Conservation (phyloP, 2,113 vertebrate genomes). For the Vulpes ferrilata region DNA sequence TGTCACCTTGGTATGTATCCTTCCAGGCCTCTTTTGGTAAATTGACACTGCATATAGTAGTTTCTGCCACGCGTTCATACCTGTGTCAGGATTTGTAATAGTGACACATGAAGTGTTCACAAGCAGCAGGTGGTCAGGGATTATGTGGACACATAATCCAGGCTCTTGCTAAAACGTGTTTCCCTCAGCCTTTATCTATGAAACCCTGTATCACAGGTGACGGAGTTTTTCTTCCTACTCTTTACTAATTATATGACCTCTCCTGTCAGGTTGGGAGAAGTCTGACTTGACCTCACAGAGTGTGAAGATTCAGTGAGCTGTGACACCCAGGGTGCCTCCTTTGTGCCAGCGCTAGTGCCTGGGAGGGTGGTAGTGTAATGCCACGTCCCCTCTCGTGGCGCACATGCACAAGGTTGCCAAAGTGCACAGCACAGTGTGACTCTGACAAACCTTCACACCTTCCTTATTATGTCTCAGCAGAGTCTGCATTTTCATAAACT, state of each 20-base stretch:
- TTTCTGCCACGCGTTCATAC: neutral
- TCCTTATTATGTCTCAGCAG: neutral
- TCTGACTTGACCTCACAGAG: neutral
- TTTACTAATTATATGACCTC: neutral
- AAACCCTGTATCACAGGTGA: neutral
- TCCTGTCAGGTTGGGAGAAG: neutral
- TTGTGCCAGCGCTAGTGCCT: neutral
- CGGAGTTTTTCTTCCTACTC: neutral
- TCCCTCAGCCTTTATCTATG: neutral
- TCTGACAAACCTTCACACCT: neutral
- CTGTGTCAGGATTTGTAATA: neutral
- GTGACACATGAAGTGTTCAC: neutral
- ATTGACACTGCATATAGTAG: accelerated
- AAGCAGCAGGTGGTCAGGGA: neutral
- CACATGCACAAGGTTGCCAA: neutral
- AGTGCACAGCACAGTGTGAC: neutral
- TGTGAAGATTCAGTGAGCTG: neutral
- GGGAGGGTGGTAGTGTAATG: too few species aligned
- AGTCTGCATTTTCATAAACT: neutral
- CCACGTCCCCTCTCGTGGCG: neutral
- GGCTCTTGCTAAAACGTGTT: neutral
- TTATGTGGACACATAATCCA: neutral
- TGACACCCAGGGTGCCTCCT: neutral
- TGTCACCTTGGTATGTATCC: neutral
- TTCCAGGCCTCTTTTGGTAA: neutral